Conservation (phyloP, 1,140 invertebrate genomes). For the Drosophila truncata region DNA sequence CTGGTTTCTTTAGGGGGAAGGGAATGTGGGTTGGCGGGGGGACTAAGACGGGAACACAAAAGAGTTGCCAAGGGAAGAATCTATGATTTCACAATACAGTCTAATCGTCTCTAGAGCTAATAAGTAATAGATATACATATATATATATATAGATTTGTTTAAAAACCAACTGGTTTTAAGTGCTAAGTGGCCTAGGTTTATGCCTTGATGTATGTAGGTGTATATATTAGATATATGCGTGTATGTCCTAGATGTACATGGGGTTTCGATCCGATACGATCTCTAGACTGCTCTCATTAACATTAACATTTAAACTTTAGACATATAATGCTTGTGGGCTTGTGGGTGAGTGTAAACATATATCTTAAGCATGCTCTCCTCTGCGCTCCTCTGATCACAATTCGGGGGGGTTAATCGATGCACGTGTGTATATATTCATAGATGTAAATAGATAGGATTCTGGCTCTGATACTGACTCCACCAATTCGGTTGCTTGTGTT, state of each 20-base stretch:
- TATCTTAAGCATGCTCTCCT: slow-evolving; percentile 24
- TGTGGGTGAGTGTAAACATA: slow-evolving; percentile 27
- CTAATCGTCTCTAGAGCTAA: slow-evolving; percentile 68
- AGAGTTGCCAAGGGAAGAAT: slow-evolving; percentile 52
- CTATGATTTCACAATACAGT: slow-evolving; percentile 75
- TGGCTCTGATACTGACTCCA: neutral
- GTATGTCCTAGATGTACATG: slow-evolving; percentile 29
- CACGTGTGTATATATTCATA: slow-evolving; percentile 13
- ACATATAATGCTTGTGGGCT: slow-evolving; percentile 21
- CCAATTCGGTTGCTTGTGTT: slow-evolving; percentile 10
- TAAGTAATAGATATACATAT: slow-evolving; percentile 30
- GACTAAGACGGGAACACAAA: neutral
- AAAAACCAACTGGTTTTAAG: slow-evolving; percentile 68
- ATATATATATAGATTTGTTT: slow-evolving; percentile 29
- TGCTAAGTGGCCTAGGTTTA: slow-evolving; percentile 41
- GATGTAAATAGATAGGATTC: slow-evolving; percentile 51
- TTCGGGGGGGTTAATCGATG: slow-evolving; percentile 36
- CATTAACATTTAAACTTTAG: slow-evolving; percentile 41
- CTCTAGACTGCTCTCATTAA: slow-evolving; percentile 20
- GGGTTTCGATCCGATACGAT: slow-evolving; percentile 8
- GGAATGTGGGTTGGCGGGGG: slow-evolving; percentile 7
- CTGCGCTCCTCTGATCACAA: slow-evolving; percentile 38
- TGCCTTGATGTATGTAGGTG: slow-evolving; percentile 9
- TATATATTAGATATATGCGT: slow-evolving; percentile 32
- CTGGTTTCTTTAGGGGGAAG: neutral